Evolutionary conservation across 2,797 vertebrate genomes (phyloP), one percentile per base, ranked within the genome.

Genomic region (Ciconia nigra): DNA sequence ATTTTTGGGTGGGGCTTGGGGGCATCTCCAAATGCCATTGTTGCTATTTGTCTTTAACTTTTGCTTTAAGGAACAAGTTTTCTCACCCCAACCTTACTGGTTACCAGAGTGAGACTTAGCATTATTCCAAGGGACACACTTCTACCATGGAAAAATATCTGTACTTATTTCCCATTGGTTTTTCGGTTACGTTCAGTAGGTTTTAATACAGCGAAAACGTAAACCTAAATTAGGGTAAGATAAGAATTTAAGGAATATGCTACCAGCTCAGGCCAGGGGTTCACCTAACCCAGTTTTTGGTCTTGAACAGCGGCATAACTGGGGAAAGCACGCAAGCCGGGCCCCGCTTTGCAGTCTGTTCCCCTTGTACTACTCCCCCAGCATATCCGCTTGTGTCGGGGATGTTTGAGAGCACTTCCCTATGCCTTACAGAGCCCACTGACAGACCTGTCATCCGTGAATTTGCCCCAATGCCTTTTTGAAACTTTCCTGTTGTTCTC

Each of bases 1-100:
- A 13, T 78, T 71, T 5, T 2, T 5, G 7, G 3, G 0, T 17
- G 15, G 7, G 22, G 3, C 7, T 5, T 83, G 26, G 13, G 12
- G 26, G 4, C 15, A 46, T 44, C 35, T 80, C 31, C 62, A 44
- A 54, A 49, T 44, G 8, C 6, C 15, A 24, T 74, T 70, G 20
- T 20, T 80, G 12, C 9, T 49, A 17, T 55, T 49, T 74, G 13
- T 54, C 28, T 69, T 73, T 74, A 19, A 26, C 26, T 63, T 70
- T 16, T 58, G 15, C 33, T 70, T 39, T 74, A 76, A 54, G 49
- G 33, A 84, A 44, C 10, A 59, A 28, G 4, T 70, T 44, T 70
- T 84, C 24, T 76, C 29, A 49, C 13, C 28, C 28, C 51, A 42
- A 12, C 12, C 15, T 54, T 58, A 25, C n/a, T 22, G 17, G 51